Conservation (phyloP, 2,113 vertebrate genomes). For the Cardinalis cardinalis region DNA sequence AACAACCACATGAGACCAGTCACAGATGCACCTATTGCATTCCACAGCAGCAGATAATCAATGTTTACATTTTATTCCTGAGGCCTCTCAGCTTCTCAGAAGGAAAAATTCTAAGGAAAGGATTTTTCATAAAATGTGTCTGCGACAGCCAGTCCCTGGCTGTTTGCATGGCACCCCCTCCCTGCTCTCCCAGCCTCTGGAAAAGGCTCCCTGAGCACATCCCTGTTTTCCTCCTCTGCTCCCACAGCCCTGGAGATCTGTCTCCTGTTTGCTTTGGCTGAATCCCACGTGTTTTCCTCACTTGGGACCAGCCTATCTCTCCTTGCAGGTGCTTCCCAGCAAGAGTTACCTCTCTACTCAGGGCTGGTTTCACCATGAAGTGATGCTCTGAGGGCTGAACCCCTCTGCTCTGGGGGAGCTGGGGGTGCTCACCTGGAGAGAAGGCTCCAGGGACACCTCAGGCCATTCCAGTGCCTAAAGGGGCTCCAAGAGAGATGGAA, state of each 20-base stretch:
- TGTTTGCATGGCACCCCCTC: background rate
- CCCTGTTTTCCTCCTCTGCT: background rate
- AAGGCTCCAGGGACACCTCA: background rate
- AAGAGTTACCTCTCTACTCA: background rate
- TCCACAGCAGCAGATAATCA: no score
- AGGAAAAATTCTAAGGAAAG: no score
- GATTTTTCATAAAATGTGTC: no score
- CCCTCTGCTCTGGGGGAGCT: background rate
- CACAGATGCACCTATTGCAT: no score
- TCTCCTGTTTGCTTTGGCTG: background rate
- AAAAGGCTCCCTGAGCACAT: background rate
- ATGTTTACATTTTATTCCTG: no score
- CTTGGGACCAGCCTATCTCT: background rate
- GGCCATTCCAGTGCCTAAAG: background rate
- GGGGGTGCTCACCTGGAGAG: background rate
- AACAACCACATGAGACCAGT: no score
- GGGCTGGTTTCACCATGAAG: background rate
- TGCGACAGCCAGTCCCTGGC: background rate
- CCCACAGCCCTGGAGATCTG: background rate
- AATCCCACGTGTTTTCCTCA: background rate
- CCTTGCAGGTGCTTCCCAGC: background rate
- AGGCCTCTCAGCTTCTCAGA: no score
- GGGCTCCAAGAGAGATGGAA: background rate
- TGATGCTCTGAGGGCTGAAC: background rate
- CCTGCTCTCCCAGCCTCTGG: background rate